Conservation (phyloP, 2,113 vertebrate genomes). For the Columba janthina region DNA sequence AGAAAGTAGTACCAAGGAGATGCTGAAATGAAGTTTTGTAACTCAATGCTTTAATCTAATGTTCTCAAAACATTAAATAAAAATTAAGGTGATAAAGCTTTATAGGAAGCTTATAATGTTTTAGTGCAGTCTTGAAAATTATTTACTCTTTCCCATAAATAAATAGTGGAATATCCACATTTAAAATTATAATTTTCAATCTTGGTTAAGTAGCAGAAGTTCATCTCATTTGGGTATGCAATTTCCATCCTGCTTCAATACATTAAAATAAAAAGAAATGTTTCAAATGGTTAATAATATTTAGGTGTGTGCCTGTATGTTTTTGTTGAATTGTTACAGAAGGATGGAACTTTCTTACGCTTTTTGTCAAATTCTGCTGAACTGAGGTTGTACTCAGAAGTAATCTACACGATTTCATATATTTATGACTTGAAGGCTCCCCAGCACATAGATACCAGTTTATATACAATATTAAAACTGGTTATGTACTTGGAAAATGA, state of each 20-base stretch:
- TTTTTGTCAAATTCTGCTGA: background rate
- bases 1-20: slow-evolving; percentile 15
- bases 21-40: background rate
- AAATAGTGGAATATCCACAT: background rate
- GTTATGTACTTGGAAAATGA: background rate
- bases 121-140: background rate
- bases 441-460: background rate
- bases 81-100: slow-evolving; percentile 1
- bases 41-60: slow-evolving; percentile 9
- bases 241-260: background rate
- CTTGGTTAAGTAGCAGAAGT: background rate
- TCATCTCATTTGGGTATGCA: background rate
- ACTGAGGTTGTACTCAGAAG: background rate
- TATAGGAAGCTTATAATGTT: background rate
- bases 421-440: background rate
- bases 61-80: background rate
- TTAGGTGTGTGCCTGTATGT: background rate
- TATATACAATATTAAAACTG: background rate
- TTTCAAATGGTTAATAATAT: background rate
- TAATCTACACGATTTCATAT: background rate
- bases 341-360: background rate
- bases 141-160: background rate
- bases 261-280: background rate
- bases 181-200: background rate
- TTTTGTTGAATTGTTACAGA: background rate